phyloP scores from a whole-genome alignment of 2,888 invertebrate species.

The Monopis laevigella region DNA sequence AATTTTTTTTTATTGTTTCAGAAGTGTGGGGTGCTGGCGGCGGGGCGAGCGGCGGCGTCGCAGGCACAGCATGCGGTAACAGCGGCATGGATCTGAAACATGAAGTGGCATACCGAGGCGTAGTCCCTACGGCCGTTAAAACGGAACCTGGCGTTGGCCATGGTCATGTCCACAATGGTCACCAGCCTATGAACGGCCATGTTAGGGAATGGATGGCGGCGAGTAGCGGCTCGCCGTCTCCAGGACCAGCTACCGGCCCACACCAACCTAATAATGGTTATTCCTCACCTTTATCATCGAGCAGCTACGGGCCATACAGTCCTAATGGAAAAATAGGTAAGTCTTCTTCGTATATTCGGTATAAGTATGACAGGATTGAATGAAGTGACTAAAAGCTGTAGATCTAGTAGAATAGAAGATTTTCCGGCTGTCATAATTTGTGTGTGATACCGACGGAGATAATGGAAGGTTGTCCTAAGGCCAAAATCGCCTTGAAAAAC shows the following conservation, averaged over 20 bases:
- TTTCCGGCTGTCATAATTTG: too few relatives aligned
- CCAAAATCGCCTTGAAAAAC: too few relatives aligned
- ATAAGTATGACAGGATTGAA: too few relatives aligned
- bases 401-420: too few relatives aligned
- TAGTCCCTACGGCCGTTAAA: conserved; percentile 58
- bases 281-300: conserved; percentile 85
- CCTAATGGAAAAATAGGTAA: conserved; percentile 90
- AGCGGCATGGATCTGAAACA: conserved; percentile 72
- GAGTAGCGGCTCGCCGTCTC: conserved; percentile 70
- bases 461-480: too few relatives aligned
- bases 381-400: too few relatives aligned
- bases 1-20: conserved; percentile 22
- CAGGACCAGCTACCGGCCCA: conserved; percentile 70
- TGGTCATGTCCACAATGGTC: conserved; percentile 48
- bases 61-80: conserved; percentile 66
- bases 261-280: conserved; percentile 79
- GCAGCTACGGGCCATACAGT: conserved; percentile 91
- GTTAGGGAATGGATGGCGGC: conserved; percentile 61
- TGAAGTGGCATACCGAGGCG: conserved; percentile 68
- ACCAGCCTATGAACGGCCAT: conserved; percentile 51
- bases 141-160: conserved; percentile 50
- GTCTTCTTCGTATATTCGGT: conserved; percentile 37
- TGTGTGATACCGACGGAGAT: too few relatives aligned
- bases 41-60: conserved; percentile 49
- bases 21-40: conserved; percentile 65